A percentile compares a stretch with the other conserved stretches of the same genome.
These are phyloP conservation scores for Leptopilina syphax DNA, from an alignment of 2,888 invertebrate species.

Conservation along the genomic window DNA sequence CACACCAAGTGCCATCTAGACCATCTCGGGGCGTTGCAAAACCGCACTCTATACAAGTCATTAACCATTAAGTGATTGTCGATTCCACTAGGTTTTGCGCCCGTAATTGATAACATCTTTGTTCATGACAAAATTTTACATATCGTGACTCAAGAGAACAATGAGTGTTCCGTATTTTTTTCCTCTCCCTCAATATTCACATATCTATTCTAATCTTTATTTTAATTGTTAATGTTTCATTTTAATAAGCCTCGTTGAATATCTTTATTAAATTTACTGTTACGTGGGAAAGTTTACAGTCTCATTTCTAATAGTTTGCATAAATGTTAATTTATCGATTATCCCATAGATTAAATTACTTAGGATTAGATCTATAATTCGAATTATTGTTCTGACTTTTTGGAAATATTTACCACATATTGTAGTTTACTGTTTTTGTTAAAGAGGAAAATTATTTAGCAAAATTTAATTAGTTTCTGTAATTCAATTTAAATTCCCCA, in stretches of 20 bases:
- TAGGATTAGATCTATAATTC: too few relatives aligned
- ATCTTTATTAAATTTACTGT: neutral
- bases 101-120: conserved; percentile 6
- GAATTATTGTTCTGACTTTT: too few relatives aligned
- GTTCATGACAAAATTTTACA: conserved; percentile 9
- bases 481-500: too few relatives aligned
- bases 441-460: too few relatives aligned
- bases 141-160: neutral
- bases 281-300: too few relatives aligned
- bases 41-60: conserved; percentile 1
- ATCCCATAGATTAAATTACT: too few relatives aligned
- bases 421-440: too few relatives aligned
- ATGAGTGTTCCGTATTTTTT: neutral
- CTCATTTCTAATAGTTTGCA: too few relatives aligned
- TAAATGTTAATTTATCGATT: too few relatives aligned
- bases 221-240: neutral
- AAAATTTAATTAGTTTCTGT: too few relatives aligned
- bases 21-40: conserved; percentile 19
- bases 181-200: neutral
- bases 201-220: neutral
- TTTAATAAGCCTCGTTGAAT: neutral
- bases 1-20: conserved; percentile 30
- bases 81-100: conserved; percentile 2
- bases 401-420: too few relatives aligned
- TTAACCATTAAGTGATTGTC: conserved; percentile 15